Conservation (phyloP, 2,113 vertebrate species). For the Phaethon lepturus region DNA sequence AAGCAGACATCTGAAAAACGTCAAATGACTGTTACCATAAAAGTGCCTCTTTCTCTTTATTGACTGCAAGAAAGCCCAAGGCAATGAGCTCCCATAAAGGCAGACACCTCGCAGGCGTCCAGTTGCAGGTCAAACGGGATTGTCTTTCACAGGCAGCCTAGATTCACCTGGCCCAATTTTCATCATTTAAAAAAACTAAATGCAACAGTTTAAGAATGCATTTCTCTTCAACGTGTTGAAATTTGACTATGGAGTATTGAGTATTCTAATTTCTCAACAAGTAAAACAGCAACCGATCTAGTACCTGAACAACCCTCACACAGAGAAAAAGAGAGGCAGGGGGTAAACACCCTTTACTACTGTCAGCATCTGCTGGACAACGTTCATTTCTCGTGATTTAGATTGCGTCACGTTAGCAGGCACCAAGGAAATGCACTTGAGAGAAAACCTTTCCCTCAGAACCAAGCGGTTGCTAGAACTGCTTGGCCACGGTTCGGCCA, state of each 20-base stretch:
- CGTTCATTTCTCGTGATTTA: rapidly evolving
- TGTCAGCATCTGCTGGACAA: rapidly evolving
- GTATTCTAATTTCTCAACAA: neutral
- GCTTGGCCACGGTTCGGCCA: neutral
- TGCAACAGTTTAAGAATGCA: neutral
- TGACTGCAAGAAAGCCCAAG: neutral
- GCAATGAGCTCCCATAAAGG: neutral
- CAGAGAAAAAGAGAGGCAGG: neutral
- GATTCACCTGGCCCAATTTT: neutral
- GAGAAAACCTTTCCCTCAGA: neutral
- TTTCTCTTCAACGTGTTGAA: neutral
- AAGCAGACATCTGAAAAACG: neutral
- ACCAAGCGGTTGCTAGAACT: neutral
- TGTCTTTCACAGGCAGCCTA: neutral
- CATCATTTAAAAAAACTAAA: neutral
- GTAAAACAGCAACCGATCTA: too few relatives aligned
- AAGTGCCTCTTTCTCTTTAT: neutral
- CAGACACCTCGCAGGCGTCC: neutral
- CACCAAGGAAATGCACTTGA: neutral
- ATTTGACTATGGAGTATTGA: rapidly evolving
- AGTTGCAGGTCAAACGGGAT: neutral
- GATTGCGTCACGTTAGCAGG: neutral
- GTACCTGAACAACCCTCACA: rapidly evolving
- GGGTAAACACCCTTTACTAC: rapidly evolving
- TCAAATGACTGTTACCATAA: neutral